Evolutionary conservation across 2,113 vertebrate genomes (phyloP).

Genomic region (Dipodomys ordii): DNA sequence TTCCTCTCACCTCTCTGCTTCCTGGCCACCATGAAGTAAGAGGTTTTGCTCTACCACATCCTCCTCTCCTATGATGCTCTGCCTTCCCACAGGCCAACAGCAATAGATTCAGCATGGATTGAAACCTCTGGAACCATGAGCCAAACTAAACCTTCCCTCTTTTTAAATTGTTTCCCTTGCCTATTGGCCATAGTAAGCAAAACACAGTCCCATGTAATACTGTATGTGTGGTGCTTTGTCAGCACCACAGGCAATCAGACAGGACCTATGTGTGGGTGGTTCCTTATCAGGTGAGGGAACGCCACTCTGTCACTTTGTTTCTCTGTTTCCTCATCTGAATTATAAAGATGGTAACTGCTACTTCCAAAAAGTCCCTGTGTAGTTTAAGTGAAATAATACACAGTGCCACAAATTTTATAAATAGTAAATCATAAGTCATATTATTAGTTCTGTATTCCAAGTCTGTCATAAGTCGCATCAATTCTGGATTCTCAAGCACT

Average conservation of each 20-base stretch:
- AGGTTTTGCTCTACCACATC: neutral
- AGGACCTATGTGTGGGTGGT: neutral
- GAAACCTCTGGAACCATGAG: neutral
- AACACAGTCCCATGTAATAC: too few relatives aligned
- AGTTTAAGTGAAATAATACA: constrained; percentile 1
- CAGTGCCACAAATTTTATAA: neutral
- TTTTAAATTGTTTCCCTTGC: neutral
- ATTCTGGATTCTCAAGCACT: neutral
- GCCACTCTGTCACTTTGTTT: neutral
- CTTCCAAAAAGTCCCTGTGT: neutral
- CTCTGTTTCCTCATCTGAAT: constrained; percentile 4
- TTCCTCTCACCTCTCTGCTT: neutral
- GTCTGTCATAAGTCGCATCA: too few relatives aligned
- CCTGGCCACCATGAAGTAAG: neutral
- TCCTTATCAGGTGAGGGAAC: neutral
- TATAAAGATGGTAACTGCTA: neutral
- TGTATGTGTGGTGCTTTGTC: neutral
- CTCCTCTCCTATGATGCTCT: neutral
- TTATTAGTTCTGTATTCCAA: neutral
- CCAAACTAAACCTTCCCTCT: neutral
- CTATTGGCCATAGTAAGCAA: neutral
- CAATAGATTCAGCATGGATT: neutral
- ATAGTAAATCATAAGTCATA: neutral
- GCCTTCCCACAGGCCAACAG: too few relatives aligned
- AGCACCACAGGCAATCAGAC: neutral